A percentile compares a stretch with the other conserved stretches of the same genome.
These are phyloP conservation scores for Ormyrus thymus DNA, from an alignment of 2,888 invertebrate species.

Conservation along the genomic window DNA sequence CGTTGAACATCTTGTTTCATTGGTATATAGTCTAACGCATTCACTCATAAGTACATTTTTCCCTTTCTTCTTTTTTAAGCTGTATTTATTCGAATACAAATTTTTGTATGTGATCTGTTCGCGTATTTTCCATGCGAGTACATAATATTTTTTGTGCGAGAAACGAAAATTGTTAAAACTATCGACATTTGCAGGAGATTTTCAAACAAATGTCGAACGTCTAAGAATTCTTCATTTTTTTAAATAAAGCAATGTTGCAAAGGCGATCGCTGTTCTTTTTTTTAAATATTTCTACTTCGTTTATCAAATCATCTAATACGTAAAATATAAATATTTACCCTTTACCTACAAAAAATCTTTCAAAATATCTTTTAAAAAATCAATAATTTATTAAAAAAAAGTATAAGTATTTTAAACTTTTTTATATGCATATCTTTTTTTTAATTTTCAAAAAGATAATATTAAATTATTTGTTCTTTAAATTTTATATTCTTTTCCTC, in stretches of 20 bases:
- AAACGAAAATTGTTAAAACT: constrained; percentile 45
- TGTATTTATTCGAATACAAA: constrained; percentile 65
- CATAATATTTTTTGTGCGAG: constrained; percentile 40
- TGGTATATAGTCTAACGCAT: neutral
- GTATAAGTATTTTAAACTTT: too few species aligned
- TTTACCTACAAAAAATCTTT: too few species aligned
- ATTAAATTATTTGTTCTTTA: too few species aligned
- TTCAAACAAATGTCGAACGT: constrained; percentile 41
- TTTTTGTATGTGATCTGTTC: constrained; percentile 64
- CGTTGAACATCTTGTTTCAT: constrained; percentile 2
- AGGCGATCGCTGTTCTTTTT: constrained; percentile 36
- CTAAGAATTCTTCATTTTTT: constrained; percentile 52
- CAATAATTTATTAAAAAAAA: too few species aligned
- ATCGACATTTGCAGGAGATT: constrained; percentile 36
- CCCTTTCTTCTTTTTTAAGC: constrained; percentile 8
- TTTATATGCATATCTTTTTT: too few species aligned
- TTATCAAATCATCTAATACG: neutral
- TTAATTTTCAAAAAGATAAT: too few species aligned
- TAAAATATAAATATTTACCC: neutral
- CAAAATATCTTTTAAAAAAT: too few species aligned
- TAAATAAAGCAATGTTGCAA: constrained; percentile 54
- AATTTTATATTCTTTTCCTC: too few species aligned
- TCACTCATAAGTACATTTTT: neutral
- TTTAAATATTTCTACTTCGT: neutral
- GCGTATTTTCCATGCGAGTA: constrained; percentile 60